A percentile compares a stretch with the other conserved stretches of the same genome.
Evolutionary conservation across 1,140 invertebrate genomes (phyloP).

Genomic region (Zaprionus africanus): DNA sequence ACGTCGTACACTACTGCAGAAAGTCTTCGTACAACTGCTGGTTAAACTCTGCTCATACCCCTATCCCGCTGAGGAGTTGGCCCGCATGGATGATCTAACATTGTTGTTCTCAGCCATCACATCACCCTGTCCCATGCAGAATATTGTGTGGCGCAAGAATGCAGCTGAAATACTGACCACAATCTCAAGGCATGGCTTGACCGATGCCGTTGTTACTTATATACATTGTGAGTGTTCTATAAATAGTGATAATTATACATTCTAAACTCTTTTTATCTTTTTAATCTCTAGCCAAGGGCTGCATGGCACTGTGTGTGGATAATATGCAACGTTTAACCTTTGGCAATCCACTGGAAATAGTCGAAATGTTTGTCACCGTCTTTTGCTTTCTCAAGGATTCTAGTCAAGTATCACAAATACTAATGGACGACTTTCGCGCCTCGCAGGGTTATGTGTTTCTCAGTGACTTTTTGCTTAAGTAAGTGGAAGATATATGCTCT

Average conservation of each 20-base stretch:
- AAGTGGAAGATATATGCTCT: conserved; percentile 73
- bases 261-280: neutral
- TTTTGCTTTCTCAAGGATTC: conserved; percentile 99
- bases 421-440: conserved; percentile 97
- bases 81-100: conserved; percentile 97
- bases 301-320: conserved; percentile 97
- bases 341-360: conserved; percentile 96
- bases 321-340: conserved; percentile 98
- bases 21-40: conserved; percentile 98
- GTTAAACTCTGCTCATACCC: conserved; percentile 96
- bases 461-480: conserved; percentile 97
- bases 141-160: conserved; percentile 98
- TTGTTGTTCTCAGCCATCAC: conserved; percentile 98
- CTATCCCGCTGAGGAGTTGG: conserved; percentile 97
- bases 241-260: neutral
- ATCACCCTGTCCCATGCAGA: conserved; percentile 95
- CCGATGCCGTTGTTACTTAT: conserved; percentile 96
- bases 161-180: conserved; percentile 96
- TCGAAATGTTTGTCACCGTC: conserved; percentile 99
- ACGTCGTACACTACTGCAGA: conserved; percentile 95
- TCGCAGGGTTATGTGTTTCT: conserved; percentile 98
- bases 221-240: conserved; percentile 94
- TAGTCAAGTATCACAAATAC: conserved; percentile 96
- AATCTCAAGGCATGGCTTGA: conserved; percentile 96
- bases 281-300: conserved; percentile 93